Conservation (phyloP, 2,888 invertebrate genomes). For the Cantharis rufa region DNA sequence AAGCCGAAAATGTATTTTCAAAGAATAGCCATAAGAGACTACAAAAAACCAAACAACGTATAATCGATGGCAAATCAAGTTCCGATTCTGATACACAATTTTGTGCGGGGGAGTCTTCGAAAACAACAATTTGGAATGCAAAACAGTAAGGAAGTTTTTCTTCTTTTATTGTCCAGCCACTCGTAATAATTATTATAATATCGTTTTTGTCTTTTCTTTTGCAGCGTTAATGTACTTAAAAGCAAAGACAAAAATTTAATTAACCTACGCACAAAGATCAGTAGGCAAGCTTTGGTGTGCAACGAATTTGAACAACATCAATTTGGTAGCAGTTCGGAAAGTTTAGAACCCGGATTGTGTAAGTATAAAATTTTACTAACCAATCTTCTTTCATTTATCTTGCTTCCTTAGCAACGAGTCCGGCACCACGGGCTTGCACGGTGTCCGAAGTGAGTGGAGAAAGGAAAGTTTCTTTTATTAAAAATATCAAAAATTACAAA, state of each 20-base stretch:
- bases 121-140: constrained; percentile 52
- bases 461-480: constrained; percentile 65
- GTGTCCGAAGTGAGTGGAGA: constrained; percentile 60
- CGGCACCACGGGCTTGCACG: constrained; percentile 50
- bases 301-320: constrained; percentile 65
- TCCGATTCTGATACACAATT: constrained; percentile 75
- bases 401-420: constrained; percentile 36
- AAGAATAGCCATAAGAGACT: constrained; percentile 37
- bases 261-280: constrained; percentile 37
- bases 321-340: constrained; percentile 78
- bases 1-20: constrained; percentile 43
- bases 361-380: neutral
- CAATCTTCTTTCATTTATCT: neutral
- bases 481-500: constrained; percentile 66
- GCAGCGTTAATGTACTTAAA: neutral
- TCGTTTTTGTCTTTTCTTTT: neutral
- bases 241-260: constrained; percentile 42
- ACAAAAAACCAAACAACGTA: constrained; percentile 36
- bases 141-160: constrained; percentile 58
- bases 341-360: constrained; percentile 60
- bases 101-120: constrained; percentile 65
- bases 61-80: constrained; percentile 65
- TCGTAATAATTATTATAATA: too few relatives aligned
- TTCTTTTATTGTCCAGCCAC: neutral
- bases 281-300: constrained; percentile 56